These are phyloP conservation scores for Panurus biarmicus DNA, from an alignment of 2,113 vertebrate genomes.

Conservation along the genomic window DNA sequence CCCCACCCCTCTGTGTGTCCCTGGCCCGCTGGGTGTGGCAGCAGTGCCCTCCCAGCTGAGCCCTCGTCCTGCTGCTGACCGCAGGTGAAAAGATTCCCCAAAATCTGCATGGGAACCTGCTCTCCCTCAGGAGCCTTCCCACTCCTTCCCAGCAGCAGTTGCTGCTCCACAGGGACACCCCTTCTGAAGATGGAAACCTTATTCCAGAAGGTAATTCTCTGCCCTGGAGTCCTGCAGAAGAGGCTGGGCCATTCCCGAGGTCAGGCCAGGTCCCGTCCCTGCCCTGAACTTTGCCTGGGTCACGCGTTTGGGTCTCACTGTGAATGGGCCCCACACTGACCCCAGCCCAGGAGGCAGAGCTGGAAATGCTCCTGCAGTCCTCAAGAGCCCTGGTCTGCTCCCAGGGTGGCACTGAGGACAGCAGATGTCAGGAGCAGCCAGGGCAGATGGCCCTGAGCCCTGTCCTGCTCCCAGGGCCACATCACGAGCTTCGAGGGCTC, in stretches of 20 bases:
- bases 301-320: not conserved
- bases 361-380: not conserved
- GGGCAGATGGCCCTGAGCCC: conserved; percentile 50
- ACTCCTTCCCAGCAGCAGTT: not conserved
- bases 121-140: not conserved
- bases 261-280: not conserved
- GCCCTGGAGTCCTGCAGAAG: not conserved
- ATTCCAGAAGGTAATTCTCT: not conserved
- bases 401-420: not conserved
- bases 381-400: not conserved
- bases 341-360: not conserved
- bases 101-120: not conserved
- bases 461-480: not conserved
- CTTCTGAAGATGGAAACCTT: not conserved
- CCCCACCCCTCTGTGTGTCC: not conserved
- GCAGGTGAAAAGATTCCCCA: not conserved
- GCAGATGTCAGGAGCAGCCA: conserved; percentile 50
- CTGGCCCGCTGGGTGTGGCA: not conserved
- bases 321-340: conserved; percentile 5
- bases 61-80: not conserved
- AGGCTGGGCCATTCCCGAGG: conserved; percentile 20
- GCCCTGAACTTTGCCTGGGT: conserved; percentile 56
- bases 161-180: not conserved
- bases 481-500: not conserved
- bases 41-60: not conserved